Percentiles rank a stretch among this genome's conserved stretches.
Conservation (phyloP, 1,140 invertebrate species). For the Ladona fulva region DNA sequence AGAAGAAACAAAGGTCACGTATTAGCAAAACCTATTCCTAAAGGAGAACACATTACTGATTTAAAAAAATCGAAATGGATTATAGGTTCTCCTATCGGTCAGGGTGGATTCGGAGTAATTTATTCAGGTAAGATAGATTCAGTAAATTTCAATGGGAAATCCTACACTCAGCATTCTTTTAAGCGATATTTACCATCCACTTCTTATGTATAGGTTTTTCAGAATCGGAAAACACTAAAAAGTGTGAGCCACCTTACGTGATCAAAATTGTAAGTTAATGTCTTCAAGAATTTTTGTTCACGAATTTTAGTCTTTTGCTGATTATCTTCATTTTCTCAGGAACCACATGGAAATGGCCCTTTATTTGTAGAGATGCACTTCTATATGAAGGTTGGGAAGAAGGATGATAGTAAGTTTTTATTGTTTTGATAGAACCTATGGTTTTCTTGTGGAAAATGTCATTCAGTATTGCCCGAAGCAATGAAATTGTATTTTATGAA, state of each 20-base stretch:
- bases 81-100: background rate
- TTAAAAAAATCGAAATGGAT: background rate
- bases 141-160: background rate
- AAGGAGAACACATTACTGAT: background rate
- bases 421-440: background rate
- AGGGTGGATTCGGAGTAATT: constrained; percentile 1
- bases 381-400: constrained; percentile 71
- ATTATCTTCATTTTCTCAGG: constrained; percentile 43
- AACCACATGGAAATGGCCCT: constrained; percentile 85
- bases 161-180: background rate
- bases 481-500: constrained; percentile 4
- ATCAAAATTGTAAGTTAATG: constrained; percentile 7
- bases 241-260: background rate
- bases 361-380: constrained; percentile 94
- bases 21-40: background rate
- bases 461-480: background rate
- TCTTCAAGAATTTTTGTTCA: background rate
- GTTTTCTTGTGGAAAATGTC: background rate
- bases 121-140: background rate
- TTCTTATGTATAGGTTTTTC: background rate
- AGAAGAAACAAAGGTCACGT: background rate
- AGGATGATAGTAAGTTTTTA: constrained; percentile 59
- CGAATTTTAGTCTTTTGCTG: background rate
- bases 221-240: background rate
- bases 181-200: background rate